A percentile compares a stretch with the other conserved stretches of the same genome.
phyloP scores from a whole-genome alignment of 1,140 invertebrate genomes.

The Drosophila novamexicana region DNA sequence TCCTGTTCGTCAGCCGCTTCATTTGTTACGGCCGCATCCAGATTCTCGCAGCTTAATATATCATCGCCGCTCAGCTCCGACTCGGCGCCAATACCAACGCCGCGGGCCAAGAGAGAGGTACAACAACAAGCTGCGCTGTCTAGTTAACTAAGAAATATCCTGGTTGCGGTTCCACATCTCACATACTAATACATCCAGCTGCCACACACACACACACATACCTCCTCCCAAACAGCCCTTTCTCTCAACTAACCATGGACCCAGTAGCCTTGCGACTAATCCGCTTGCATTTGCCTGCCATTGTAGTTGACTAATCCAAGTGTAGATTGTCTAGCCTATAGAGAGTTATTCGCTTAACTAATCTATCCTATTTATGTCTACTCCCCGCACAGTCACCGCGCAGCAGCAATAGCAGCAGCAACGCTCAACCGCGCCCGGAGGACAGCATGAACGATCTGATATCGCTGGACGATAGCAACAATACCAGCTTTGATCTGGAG shows the following conservation, averaged over 20 bases:
- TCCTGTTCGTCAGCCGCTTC: slow-evolving; percentile 74
- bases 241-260: slow-evolving; percentile 9
- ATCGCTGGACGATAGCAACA: slow-evolving; percentile 83
- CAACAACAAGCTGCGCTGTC: slow-evolving; percentile 55
- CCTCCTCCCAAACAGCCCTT: not conserved
- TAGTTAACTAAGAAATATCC: slow-evolving; percentile 56
- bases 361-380: slow-evolving; percentile 26
- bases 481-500: slow-evolving; percentile 82
- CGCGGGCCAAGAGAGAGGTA: slow-evolving; percentile 82
- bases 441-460: slow-evolving; percentile 83
- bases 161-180: slow-evolving; percentile 63
- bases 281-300: slow-evolving; percentile 30
- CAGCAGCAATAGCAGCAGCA: slow-evolving; percentile 52
- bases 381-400: slow-evolving; percentile 52
- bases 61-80: slow-evolving; percentile 53
- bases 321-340: not conserved
- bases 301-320: slow-evolving; percentile 32
- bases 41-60: slow-evolving; percentile 72
- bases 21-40: slow-evolving; percentile 76
- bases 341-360: not conserved
- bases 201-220: not conserved
- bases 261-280: slow-evolving; percentile 33
- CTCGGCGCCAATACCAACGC: slow-evolving; percentile 70
- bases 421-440: slow-evolving; percentile 42
- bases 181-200: slow-evolving; percentile 58